phyloP scores from a whole-genome alignment of 2,113 vertebrate species.

The Cettia cetti region DNA sequence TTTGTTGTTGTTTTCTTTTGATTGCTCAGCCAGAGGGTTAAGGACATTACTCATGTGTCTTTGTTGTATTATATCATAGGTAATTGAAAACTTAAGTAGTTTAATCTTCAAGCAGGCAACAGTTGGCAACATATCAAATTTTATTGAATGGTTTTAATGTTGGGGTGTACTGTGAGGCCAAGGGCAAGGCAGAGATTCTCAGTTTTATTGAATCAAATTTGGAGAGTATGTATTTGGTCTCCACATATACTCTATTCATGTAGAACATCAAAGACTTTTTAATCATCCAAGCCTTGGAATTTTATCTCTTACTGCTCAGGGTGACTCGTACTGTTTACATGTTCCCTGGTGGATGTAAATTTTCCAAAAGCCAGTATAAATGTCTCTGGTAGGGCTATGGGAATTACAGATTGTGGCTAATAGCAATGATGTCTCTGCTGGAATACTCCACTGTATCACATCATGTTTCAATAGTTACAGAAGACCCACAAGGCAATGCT shows the following conservation, averaged over 20 bases:
- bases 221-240: constrained; percentile 9
- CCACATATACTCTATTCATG: background rate
- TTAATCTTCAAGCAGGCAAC: constrained; percentile 37
- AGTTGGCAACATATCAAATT: constrained; percentile 38
- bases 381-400: background rate
- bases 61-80: constrained; percentile 39
- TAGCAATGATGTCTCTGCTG: background rate
- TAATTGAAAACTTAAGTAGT: constrained; percentile 53
- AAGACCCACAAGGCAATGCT: background rate
- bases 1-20: background rate
- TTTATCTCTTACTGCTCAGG: background rate
- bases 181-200: background rate
- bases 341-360: background rate
- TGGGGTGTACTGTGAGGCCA: background rate
- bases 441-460: background rate
- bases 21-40: constrained; percentile 5
- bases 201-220: constrained; percentile 40
- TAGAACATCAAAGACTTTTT: constrained; percentile 7
- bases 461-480: background rate
- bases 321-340: background rate
- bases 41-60: background rate
- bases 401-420: background rate
- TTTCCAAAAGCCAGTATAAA: background rate
- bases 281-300: background rate
- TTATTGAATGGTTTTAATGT: constrained; percentile 52